Percentiles rank a stretch among this genome's conserved stretches.
Conservation (phyloP, 2,888 invertebrate species). For the Notodonta dromedarius region DNA sequence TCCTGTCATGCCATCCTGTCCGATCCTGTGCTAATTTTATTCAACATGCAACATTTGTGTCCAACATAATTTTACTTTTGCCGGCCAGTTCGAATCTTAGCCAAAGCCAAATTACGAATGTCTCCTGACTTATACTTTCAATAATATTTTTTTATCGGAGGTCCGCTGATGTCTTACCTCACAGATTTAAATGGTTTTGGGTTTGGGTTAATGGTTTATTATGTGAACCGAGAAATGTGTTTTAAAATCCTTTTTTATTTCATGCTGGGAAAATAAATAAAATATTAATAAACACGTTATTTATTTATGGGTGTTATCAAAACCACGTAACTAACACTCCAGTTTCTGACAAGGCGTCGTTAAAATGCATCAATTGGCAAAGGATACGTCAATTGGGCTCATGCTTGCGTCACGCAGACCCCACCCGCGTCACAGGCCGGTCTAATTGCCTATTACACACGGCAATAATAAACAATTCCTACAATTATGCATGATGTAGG, state of each 20-base stretch:
- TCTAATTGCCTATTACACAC: constrained; percentile 62
- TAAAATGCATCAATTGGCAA: constrained; percentile 36
- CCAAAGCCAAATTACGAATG: too few species aligned
- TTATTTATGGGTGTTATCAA: too few species aligned
- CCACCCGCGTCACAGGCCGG: constrained; percentile 54
- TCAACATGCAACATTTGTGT: background rate
- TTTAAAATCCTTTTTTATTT: too few species aligned
- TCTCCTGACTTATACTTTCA: too few species aligned
- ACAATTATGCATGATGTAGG: constrained; percentile 20
- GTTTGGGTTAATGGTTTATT: too few species aligned
- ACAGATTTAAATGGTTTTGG: too few species aligned
- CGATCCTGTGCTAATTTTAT: background rate
- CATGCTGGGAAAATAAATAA: too few species aligned
- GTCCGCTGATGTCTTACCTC: too few species aligned
- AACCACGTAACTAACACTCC: constrained; percentile 28
- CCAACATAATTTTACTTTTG: background rate
- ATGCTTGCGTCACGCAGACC: constrained; percentile 54
- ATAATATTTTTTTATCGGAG: too few species aligned
- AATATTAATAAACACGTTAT: too few species aligned
- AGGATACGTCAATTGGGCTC: constrained; percentile 42
- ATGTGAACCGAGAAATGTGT: too few species aligned
- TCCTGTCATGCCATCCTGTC: constrained; percentile 7
- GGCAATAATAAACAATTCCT: constrained; percentile 41
- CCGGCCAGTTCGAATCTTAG: background rate
- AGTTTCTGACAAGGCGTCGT: constrained; percentile 31